Base-by-base conservation (phyloP, 2,888 invertebrate genomes). In the Hypsopygia costalis region DNA sequence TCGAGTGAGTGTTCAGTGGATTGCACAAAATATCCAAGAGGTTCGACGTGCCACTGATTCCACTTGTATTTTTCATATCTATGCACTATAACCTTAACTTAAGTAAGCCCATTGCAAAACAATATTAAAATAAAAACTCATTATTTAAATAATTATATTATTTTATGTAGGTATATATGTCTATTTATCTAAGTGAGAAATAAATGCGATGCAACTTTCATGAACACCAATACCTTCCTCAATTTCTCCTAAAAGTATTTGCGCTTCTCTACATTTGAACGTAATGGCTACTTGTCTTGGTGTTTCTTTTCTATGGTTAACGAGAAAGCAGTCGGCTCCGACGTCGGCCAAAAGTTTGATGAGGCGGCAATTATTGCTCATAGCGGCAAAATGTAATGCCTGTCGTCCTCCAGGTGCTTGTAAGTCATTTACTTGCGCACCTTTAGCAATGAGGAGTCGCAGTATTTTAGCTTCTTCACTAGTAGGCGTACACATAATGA, bases 361-460 rank as follows among this genome's bases (percentile, higher is more conserved):
- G 1, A 90, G 67, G 1, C 49, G 52, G 29, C 67, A 62, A 46
- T 89, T 87, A 46, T 88, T 78, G 43, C 79, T 80, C 73, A 90
- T 83, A 1, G 90, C 90, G 8, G 87, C 89, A 44, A 87, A 82
- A 56, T 91, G 90, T 28, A 91, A 58, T 0, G 86, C 78, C 51
- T 89, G 90, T 8, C 89, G 73, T 6, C 79, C 72, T 0, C 83
- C 86, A 1, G 82, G 78, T 0, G 73, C 77, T 1, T 69, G 57
- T 1, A 69, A 65, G 40, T 81, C 81, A 37, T 88, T 76, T 3
- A 86, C 58, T 25, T 62, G 11, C 5, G 75, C 81, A 8, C 83
- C 89, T 28, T 81, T 69, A 0, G 61, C 43, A 1, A 86, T 51
- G 2, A 90, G 67, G 8, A 81, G 69, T 7, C 52, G 46, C n/a